Base-by-base conservation (phyloP, 2,888 invertebrate genomes). In the Phragmatobia fuliginosa region DNA sequence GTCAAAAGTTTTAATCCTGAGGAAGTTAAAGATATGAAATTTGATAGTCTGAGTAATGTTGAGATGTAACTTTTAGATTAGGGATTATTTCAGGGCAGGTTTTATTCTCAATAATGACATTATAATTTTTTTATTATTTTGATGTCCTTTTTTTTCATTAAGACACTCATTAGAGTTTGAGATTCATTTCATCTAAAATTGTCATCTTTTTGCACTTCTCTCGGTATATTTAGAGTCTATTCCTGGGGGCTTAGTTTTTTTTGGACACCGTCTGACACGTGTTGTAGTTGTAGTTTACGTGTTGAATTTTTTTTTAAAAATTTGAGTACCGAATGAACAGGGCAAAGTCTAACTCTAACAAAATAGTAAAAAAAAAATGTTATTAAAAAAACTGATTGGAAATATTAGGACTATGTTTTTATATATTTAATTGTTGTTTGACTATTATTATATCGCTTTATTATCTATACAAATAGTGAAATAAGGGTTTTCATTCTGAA, bases 1-100 rank as follows among this genome's bases (percentile, higher is more conserved):
- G 92, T 92, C 10, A 95, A 91, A 76, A 94, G 94, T 81, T 94
- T 93, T 69, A 91, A 86, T 66, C 93, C 94, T 0, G 94, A 94
- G 6, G 94, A 94, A 71, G 93, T 93, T 4, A 92, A 92, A 68
- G 94, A 94, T 67, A 81, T 93, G 71, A 91, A 91, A 67, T 92
- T 90, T 72, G 94, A 94, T 66, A 86, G 84, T 52, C 76, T 92
- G 69, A 90, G 90, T 83, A 88, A 94, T 66, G 91, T 94, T n/a
- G 94, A 94, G 80, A 93, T 94, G 94, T 94, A 86, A 90, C 78
- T 59, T 71, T 16, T 65, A 56, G 33, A 28, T 33, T 66, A 59
- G 32, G 58, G 25, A 31, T 41, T 52, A 25, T 68, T 63, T 66
- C 65, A n/a, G 67, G 36, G 60, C 52, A 66, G 63, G 38, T 67